These are phyloP conservation scores for Turritopsis rubra DNA, from an alignment of 30 jellyfish, hydroid and myxozoan genomes.

Conservation along the genomic window DNA sequence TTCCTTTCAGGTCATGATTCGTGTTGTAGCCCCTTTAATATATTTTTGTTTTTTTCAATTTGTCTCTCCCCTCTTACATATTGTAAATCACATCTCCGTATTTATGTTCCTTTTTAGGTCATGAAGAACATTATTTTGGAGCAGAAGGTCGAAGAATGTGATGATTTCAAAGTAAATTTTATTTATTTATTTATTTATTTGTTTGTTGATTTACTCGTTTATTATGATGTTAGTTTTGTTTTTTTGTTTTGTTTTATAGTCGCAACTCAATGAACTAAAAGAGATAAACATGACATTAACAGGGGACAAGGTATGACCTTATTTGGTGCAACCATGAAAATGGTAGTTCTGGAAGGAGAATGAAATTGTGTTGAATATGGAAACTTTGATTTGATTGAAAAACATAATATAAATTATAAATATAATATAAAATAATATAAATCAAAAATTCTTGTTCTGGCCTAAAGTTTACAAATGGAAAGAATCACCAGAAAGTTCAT, in stretches of 20 bases:
- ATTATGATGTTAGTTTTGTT: not conserved
- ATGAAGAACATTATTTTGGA: slow-evolving; percentile 19
- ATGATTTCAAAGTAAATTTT: not conserved
- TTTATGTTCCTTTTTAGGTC: not conserved
- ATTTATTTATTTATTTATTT: too few relatives aligned
- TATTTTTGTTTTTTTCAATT: not conserved
- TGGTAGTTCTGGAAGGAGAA: too few relatives aligned
- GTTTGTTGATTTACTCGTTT: not conserved
- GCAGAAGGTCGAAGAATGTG: slow-evolving; percentile 14
- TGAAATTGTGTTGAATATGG: too few relatives aligned
- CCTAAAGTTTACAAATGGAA: too few relatives aligned
- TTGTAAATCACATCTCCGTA: not conserved
- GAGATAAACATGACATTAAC: slow-evolving; percentile 1
- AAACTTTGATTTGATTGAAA: too few relatives aligned
- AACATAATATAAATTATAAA: too few relatives aligned
- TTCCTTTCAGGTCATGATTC: too few relatives aligned
- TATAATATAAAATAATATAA: too few relatives aligned
- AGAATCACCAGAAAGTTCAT: too few relatives aligned
- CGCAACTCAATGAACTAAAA: slow-evolving; percentile 13
- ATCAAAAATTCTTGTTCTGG: too few relatives aligned
- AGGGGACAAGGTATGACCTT: slow-evolving; percentile 13
- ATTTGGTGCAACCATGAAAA: not conserved
- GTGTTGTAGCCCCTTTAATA: too few relatives aligned
- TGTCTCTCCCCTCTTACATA: not conserved
- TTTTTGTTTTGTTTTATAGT: too few relatives aligned